Evolutionary conservation across 2,888 invertebrate species (phyloP).

Genomic region (Archips crataeganus): DNA sequence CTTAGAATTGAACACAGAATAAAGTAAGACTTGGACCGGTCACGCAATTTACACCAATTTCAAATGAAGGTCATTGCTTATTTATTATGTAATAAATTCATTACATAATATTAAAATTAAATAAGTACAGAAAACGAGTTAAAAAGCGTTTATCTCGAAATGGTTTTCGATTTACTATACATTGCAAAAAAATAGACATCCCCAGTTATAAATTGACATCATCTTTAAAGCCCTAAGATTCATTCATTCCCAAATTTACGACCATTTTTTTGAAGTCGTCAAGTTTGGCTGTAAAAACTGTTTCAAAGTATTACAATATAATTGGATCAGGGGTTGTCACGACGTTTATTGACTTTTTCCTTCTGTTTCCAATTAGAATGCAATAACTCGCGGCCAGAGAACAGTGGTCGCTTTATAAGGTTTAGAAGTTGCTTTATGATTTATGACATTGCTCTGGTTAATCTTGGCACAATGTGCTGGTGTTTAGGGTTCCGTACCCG

Average conservation of each 20-base stretch:
- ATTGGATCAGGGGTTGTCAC: slow-evolving; percentile 25
- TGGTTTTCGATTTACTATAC: no score
- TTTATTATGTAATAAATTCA: no score
- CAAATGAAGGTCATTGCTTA: no score
- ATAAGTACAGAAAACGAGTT: no score
- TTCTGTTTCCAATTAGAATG: slow-evolving; percentile 40
- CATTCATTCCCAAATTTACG: slow-evolving; percentile 19
- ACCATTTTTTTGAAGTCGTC: slow-evolving; percentile 31
- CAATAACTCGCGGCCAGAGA: slow-evolving; percentile 31
- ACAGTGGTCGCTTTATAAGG: slow-evolving; percentile 18
- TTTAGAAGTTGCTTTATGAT: slow-evolving; percentile 17
- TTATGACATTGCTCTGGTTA: slow-evolving; percentile 32
- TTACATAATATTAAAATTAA: no score
- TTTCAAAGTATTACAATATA: slow-evolving; percentile 38
- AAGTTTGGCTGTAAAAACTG: slow-evolving; percentile 31
- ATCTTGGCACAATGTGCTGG: slow-evolving; percentile 9
- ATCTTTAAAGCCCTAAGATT: neutral
- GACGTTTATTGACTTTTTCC: slow-evolving; percentile 36
- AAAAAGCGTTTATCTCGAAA: no score
- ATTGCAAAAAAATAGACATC: no score
- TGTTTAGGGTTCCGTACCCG: no score
- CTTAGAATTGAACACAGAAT: no score
- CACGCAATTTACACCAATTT: no score
- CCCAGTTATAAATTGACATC: neutral
- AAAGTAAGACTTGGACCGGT: no score